Conservation (phyloP, 2,888 invertebrate species). For the Pyrgus malvae region DNA sequence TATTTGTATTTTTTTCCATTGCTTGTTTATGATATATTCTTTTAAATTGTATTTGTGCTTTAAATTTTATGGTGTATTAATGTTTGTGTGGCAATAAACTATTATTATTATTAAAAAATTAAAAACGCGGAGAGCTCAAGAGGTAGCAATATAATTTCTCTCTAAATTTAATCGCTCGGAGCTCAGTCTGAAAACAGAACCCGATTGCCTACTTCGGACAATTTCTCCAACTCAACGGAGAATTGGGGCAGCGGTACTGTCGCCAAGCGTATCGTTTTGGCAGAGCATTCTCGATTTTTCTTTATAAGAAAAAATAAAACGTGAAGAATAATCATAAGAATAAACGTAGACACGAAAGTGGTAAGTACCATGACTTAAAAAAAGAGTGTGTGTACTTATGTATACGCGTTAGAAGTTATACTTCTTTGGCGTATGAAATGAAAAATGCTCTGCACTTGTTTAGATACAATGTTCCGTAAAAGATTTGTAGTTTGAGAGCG, state of each 20-base stretch:
- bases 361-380: too few relatives aligned
- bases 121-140: constrained; percentile 7
- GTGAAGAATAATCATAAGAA: not conserved
- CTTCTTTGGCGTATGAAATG: too few relatives aligned
- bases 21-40: too few relatives aligned
- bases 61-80: too few relatives aligned
- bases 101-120: constrained; percentile 5
- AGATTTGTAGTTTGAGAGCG: too few relatives aligned
- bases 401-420: too few relatives aligned
- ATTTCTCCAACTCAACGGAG: constrained; percentile 17
- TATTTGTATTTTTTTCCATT: too few relatives aligned
- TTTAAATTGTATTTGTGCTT: too few relatives aligned
- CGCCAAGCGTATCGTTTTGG: constrained; percentile 15
- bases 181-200: constrained; percentile 36
- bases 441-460: too few relatives aligned
- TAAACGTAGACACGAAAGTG: not conserved
- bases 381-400: too few relatives aligned
- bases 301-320: not conserved
- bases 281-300: constrained; percentile 11
- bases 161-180: constrained; percentile 36
- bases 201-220: constrained; percentile 29
- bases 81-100: not conserved
- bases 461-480: too few relatives aligned
- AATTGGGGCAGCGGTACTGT: constrained; percentile 9
- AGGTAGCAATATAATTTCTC: constrained; percentile 35